Base-by-base conservation (phyloP, 2,888 invertebrate genomes). In the Eupelmus urozonus region DNA sequence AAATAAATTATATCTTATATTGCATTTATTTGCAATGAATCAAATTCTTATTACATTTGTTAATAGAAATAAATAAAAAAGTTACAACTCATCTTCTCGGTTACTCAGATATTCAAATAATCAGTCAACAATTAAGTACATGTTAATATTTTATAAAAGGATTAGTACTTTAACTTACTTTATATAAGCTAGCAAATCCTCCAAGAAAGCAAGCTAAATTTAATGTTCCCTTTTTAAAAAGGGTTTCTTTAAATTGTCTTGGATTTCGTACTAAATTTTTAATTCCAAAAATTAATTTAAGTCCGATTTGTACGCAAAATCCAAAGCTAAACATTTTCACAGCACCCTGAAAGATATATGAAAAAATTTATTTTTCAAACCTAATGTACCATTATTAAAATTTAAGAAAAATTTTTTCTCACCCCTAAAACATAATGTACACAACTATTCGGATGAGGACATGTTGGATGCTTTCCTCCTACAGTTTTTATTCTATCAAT, bases 191-290 rank as follows among this genome's bases (percentile, higher is more conserved):
- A 4, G 93, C 91, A 86, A 94, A 95, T 81, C 93, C 92, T 63
- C 94, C 95, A 82, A 95, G 90, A 85, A 94, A 95, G 65, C 92
- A 87, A 51, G 93, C 95, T 80, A 95, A 87, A 82, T 93, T 92
- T 7, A 94, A 85, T 29, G 92, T 93, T 79, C 91, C 91, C 80
- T 87, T 91, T 82, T 91, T 91, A 62, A 93, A 91, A 57, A 94
- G 86, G 23, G 92, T 90, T 59, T 90, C 90, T 60, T 90, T 90
- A 74, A 93, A 87, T 42, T 90, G 85, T 82, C 90, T 89, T 18
- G 93, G 92, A 53, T 91, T 91, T 34, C 88, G 90, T 3, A 92
- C 81, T 75, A 94, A 88, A 83, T 89, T 91, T 82, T 90, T 92
- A 1, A 92, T 83, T 86, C 93, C 92, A 76, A 94, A 90, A 45